Percentiles rank a stretch among this genome's conserved stretches.
Conservation (phyloP, 1,140 invertebrate genomes). For the Bombus cullumanus region DNA sequence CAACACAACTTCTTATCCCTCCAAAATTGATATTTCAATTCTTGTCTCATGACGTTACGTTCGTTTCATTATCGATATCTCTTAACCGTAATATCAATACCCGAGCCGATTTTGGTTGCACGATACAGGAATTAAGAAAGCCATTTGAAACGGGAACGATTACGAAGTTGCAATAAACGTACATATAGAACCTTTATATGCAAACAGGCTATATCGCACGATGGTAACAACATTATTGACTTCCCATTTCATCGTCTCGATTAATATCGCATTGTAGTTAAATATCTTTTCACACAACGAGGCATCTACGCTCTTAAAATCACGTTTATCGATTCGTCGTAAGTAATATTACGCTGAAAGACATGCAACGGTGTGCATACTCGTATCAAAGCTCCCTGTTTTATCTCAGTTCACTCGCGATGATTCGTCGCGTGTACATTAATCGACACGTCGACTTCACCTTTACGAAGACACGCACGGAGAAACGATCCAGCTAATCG, state of each 20-base stretch:
- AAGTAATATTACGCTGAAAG: no score
- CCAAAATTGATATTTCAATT: no score
- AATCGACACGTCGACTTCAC: not conserved
- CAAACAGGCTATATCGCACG: not conserved
- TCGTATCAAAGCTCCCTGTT: not conserved
- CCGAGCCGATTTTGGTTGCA: no score
- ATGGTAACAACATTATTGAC: not conserved
- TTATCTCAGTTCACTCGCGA: constrained; percentile 3
- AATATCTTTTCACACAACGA: no score
- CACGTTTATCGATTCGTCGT: not conserved
- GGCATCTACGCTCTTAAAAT: not conserved
- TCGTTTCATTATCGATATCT: no score
- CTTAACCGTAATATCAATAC: no score
- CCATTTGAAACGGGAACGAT: not conserved
- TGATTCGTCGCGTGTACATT: constrained; percentile 8
- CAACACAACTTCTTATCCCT: no score
- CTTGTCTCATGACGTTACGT: no score
- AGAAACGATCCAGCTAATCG: not conserved
- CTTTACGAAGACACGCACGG: not conserved
- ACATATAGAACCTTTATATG: no score
- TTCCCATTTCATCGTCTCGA: not conserved
- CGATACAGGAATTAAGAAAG: not conserved
- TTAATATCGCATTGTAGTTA: no score
- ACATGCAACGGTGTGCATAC: constrained; percentile 26
- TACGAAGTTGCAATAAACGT: not conserved